Evolutionary conservation across 1,140 invertebrate genomes (phyloP).

Genomic region (Drosophila malerkotliana): DNA sequence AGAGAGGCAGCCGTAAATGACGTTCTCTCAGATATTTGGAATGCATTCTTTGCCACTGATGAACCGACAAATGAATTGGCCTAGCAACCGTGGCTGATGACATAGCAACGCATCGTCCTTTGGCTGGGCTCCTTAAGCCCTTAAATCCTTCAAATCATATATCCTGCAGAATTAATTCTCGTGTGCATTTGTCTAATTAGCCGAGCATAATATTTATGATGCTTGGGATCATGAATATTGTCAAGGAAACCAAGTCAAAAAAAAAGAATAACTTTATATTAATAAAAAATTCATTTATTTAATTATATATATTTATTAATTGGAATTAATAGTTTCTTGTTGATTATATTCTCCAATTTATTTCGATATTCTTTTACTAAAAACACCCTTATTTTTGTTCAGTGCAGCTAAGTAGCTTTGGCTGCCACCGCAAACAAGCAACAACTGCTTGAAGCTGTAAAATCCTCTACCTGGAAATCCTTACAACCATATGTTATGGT

Average conservation of each 20-base stretch:
- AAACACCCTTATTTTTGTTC: background rate
- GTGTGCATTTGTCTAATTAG: slow-evolving; percentile 1
- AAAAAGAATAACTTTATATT: no score
- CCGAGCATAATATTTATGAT: background rate
- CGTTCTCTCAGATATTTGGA: slow-evolving; percentile 15
- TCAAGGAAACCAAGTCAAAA: background rate
- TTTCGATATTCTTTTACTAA: background rate
- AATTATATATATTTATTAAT: no score
- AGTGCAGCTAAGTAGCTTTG: slow-evolving; percentile 33
- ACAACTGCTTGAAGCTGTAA: slow-evolving; percentile 15
- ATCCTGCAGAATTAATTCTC: background rate
- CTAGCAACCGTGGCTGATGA: slow-evolving; percentile 24
- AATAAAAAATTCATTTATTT: no score
- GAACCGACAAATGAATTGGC: slow-evolving; percentile 53
- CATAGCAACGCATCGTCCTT: background rate
- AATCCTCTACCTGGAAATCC: slow-evolving; percentile 19
- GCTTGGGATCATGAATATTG: background rate
- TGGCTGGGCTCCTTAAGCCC: slow-evolving; percentile 16
- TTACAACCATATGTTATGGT: slow-evolving; percentile 4
- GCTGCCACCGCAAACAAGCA: slow-evolving; percentile 17
- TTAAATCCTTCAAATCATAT: slow-evolving; percentile 10
- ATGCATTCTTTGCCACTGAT: slow-evolving; percentile 46
- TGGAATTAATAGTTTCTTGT: background rate
- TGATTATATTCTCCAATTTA: background rate
- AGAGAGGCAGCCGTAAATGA: background rate